These are phyloP conservation scores for Bambusicola thoracicus DNA, from an alignment of 2,113 vertebrate genomes.

Conservation along the genomic window DNA sequence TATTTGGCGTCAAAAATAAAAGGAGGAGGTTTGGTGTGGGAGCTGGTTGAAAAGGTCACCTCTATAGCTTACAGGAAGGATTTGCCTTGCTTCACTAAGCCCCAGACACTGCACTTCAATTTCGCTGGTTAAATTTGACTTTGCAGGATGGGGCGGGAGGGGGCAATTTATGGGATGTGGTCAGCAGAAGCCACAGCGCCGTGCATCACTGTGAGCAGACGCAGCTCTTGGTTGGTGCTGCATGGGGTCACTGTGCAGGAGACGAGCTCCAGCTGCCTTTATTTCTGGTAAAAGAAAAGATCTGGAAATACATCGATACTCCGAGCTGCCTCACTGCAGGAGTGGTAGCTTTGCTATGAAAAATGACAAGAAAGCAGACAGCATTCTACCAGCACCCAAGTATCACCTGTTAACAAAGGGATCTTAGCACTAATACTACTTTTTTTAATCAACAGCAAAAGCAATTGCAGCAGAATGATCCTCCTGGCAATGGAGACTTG, in stretches of 20 bases:
- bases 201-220: background rate
- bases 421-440: background rate
- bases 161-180: background rate
- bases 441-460: background rate
- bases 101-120: constrained; percentile 28
- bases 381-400: background rate
- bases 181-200: background rate
- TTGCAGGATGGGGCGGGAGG: background rate
- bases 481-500: background rate
- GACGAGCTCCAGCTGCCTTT: background rate
- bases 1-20: constrained; percentile 17
- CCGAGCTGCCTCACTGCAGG: background rate
- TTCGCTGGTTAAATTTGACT: background rate
- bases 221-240: background rate
- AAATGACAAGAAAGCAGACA: background rate
- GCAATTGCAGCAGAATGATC: background rate
- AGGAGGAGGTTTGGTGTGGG: background rate
- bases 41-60: constrained; percentile 30
- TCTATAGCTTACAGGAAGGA: constrained; percentile 18
- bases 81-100: constrained; percentile 37
- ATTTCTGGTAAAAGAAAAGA: background rate
- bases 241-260: background rate
- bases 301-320: background rate
- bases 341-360: background rate
- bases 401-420: background rate